These are phyloP conservation scores for Plutella xylostella DNA, from an alignment of 2,888 invertebrate genomes.

Conservation along the genomic window DNA sequence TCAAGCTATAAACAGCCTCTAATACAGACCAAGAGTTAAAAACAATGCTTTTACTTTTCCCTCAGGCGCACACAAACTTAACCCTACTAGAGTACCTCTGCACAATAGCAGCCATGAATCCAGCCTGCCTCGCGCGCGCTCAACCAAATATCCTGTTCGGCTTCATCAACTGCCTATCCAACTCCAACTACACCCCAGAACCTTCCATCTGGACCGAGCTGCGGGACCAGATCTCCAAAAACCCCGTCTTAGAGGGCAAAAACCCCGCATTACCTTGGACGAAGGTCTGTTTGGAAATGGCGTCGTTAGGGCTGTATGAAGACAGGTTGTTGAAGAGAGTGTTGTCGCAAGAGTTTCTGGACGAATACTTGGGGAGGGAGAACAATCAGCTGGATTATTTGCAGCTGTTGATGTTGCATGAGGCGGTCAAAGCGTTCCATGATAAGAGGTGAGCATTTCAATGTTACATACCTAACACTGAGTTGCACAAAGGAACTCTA, in stretches of 20 bases:
- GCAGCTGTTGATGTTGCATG: slow-evolving; percentile 65
- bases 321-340: slow-evolving; percentile 59
- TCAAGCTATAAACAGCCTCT: no score
- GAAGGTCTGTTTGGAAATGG: slow-evolving; percentile 66
- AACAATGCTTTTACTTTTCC: slow-evolving; percentile 20
- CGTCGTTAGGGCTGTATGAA: slow-evolving; percentile 65
- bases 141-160: slow-evolving; percentile 50
- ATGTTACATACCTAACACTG: no score
- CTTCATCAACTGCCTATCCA: slow-evolving; percentile 67
- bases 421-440: slow-evolving; percentile 61
- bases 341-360: slow-evolving; percentile 60
- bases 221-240: slow-evolving; percentile 41
- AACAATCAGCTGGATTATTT: slow-evolving; percentile 53
- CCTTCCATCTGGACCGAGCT: slow-evolving; percentile 56
- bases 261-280: slow-evolving; percentile 59
- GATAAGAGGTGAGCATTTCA: no score
- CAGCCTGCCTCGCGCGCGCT: slow-evolving; percentile 39
- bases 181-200: slow-evolving; percentile 15
- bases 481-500: no score
- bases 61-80: slow-evolving; percentile 69
- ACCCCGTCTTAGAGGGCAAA: slow-evolving; percentile 43
- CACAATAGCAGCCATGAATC: slow-evolving; percentile 47
- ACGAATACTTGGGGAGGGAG: slow-evolving; percentile 38
- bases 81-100: slow-evolving; percentile 71
- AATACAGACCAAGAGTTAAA: no score